Evolutionary conservation across 2,797 vertebrate species (phyloP).

Genomic region (Pseudomugil gertrudae): DNA sequence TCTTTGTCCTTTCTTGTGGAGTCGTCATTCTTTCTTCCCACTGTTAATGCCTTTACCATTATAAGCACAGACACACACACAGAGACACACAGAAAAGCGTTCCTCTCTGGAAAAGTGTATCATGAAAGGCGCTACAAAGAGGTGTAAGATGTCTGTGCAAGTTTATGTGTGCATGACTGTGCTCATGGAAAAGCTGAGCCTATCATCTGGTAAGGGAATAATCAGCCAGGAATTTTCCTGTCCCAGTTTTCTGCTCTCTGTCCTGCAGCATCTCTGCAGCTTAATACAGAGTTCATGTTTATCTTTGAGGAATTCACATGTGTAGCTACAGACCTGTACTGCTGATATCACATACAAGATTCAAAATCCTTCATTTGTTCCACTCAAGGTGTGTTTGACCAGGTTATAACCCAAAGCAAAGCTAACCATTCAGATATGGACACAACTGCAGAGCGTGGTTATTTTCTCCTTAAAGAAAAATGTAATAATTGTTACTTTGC

Average conservation of each 20-base stretch:
- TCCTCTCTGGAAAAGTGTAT: slow-evolving; percentile 34
- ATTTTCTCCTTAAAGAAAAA: not conserved
- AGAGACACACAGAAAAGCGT: slow-evolving; percentile 12
- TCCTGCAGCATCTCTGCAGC: slow-evolving; percentile 55
- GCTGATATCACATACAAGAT: slow-evolving; percentile 1
- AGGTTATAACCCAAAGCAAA: slow-evolving; percentile 25
- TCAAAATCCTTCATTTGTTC: slow-evolving; percentile 8
- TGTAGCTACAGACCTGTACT: slow-evolving; percentile 26
- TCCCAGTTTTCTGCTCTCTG: slow-evolving; percentile 39
- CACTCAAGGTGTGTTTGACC: slow-evolving; percentile 30
- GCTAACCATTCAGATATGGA: slow-evolving; percentile 16
- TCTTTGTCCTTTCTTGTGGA: slow-evolving; percentile 30
- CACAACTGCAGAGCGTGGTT: not conserved
- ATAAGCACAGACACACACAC: slow-evolving; percentile 19
- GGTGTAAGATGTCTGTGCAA: slow-evolving; percentile 39
- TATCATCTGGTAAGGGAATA: slow-evolving; percentile 77
- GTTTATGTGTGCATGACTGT: slow-evolving; percentile 33
- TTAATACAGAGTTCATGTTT: slow-evolving; percentile 43
- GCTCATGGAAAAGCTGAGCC: slow-evolving; percentile 75
- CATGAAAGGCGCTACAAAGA: slow-evolving; percentile 53
- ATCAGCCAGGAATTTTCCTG: slow-evolving; percentile 57
- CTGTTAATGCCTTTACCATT: slow-evolving; percentile 70
- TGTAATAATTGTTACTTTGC: not conserved
- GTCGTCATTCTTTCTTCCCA: slow-evolving; percentile 41
- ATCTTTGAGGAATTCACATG: slow-evolving; percentile 47